Base-by-base conservation (phyloP, 2,888 invertebrate genomes). In the Daptonema setosum region DNA sequence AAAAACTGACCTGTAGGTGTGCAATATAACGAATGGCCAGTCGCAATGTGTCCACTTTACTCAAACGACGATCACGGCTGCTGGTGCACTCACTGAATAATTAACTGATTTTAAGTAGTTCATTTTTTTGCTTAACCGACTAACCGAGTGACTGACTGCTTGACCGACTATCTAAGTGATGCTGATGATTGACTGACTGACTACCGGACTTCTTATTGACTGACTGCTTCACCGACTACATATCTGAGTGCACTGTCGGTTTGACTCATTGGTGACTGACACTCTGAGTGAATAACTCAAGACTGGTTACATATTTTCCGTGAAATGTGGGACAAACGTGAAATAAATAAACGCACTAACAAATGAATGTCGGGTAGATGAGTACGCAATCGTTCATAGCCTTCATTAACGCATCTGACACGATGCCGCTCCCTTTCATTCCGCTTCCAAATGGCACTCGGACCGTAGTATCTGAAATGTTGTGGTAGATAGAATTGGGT, bases 21-120 rank as follows among this genome's bases (percentile, higher is more conserved):
- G 60, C 61, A n/a, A 70, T 70, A 60, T 70, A 71, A 17, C 66
- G 60, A 45, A 72, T 71, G 20, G 72, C 71, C 24, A 69, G 60
- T 11, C 68, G 64, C n/a, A 72, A 61, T 1, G 71, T 72, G 61
- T 72, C 72, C 47, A 72, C 72, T 61, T 72, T 72, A 59, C 70
- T 70, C 54, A 72, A 63, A 25, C 72, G 61, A 29, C 57, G 59
- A 11, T 58, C 58, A 14, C 51, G 35, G 20, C 8, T 28, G 30
- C 5, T 22, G 30, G 28, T 11, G 11, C 25, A 52, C 24, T 28
- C 3, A 5, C 52, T 52, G 25, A 24, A 8, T 14, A 52, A 11
- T 52, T 28, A 52, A 14, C 5, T 52, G 8, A 52, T 14, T 52
- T 28, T n/a, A 24, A 17, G 14, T 20, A 14, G 41, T 14, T 41